A percentile compares a stretch with the other conserved stretches of the same genome.
Conservation (phyloP, 2,888 invertebrate species). For the Erannis defoliaria region DNA sequence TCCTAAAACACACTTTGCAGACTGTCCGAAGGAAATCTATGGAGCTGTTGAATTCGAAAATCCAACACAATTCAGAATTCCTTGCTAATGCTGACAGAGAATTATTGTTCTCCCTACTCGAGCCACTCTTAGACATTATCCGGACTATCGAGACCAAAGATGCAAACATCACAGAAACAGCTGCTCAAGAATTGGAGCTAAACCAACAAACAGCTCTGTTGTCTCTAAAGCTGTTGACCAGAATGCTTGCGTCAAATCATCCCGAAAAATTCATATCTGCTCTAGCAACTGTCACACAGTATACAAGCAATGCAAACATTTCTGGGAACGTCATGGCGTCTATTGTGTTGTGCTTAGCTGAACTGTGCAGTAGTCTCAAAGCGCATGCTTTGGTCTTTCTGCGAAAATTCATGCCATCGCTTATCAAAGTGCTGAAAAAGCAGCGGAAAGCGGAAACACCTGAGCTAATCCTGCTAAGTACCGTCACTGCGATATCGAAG, state of each 20-base stretch:
- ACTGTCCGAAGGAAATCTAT: conserved; percentile 93
- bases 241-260: conserved; percentile 89
- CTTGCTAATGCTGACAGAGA: conserved; percentile 82
- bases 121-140: conserved; percentile 87
- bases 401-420: conserved; percentile 92
- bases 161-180: conserved; percentile 59
- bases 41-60: conserved; percentile 93
- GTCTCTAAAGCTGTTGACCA: conserved; percentile 93
- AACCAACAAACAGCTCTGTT: conserved; percentile 94
- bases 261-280: conserved; percentile 90
- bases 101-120: conserved; percentile 86
- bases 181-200: conserved; percentile 87
- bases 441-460: conserved; percentile 87
- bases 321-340: conserved; percentile 90
- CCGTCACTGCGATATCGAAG: conserved; percentile 92
- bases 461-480: conserved; percentile 89
- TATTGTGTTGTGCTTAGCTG: conserved; percentile 91
- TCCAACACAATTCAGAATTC: conserved; percentile 89
- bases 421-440: conserved; percentile 88
- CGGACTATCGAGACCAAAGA: conserved; percentile 79
- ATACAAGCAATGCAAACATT: conserved; percentile 82
- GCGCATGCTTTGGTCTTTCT: conserved; percentile 91
- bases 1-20: conserved; percentile 90
- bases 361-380: conserved; percentile 91
- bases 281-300: conserved; percentile 88